These are phyloP conservation scores for Papilio demoleus DNA, from an alignment of 2,888 invertebrate genomes.

Conservation along the genomic window DNA sequence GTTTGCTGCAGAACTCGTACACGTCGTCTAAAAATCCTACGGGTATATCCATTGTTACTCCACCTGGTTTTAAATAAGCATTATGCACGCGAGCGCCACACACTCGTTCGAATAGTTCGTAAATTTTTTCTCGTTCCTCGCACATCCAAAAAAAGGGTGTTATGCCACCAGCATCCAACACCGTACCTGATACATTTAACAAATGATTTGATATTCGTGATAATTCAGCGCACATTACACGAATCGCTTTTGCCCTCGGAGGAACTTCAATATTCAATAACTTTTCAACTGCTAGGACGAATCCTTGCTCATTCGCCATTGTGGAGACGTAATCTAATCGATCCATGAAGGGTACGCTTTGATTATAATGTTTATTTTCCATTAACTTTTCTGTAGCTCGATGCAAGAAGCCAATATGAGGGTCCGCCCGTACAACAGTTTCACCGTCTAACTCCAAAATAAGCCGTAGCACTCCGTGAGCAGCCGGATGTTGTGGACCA, in stretches of 20 bases:
- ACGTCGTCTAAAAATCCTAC: conserved; percentile 91
- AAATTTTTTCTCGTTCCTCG: conserved; percentile 93
- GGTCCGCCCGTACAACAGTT: conserved; percentile 90
- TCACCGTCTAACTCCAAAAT: conserved; percentile 93
- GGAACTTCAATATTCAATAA: conserved; percentile 91
- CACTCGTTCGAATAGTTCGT: conserved; percentile 92
- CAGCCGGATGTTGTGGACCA: conserved; percentile 96
- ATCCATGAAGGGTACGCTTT: conserved; percentile 94
- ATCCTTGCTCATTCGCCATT: conserved; percentile 92
- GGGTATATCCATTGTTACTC: conserved; percentile 85
- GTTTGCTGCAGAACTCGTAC: conserved; percentile 86
- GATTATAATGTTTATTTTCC: conserved; percentile 93
- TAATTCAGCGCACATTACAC: conserved; percentile 90
- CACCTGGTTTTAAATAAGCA: conserved; percentile 92
- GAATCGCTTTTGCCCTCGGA: conserved; percentile 90
- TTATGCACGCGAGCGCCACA: conserved; percentile 94
- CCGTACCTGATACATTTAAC: conserved; percentile 88
- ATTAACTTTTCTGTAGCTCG: conserved; percentile 95
- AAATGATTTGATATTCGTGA: conserved; percentile 92
- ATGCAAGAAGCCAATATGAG: conserved; percentile 94
- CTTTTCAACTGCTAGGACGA: conserved; percentile 91
- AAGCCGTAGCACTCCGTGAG: conserved; percentile 93
- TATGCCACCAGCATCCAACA: conserved; percentile 93
- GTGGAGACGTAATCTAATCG: conserved; percentile 94
- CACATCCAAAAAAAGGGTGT: conserved; percentile 96